Conservation (phyloP, 2,888 invertebrate genomes). For the Phasia obesa region DNA sequence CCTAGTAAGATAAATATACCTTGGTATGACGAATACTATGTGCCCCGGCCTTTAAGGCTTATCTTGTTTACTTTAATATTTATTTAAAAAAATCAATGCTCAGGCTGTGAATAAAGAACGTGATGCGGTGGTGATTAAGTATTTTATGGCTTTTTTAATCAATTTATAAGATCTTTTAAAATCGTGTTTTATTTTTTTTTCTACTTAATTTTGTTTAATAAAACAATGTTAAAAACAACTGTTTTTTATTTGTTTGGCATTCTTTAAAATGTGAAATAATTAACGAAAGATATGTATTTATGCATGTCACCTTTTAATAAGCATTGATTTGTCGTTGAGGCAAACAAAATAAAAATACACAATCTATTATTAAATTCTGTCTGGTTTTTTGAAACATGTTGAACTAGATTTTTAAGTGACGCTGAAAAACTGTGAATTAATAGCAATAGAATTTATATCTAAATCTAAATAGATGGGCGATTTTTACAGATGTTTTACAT, state of each 20-base stretch:
- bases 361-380: constrained; percentile 37
- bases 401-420: neutral
- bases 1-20: too few relatives aligned
- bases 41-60: too few relatives aligned
- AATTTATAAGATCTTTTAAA: too few relatives aligned
- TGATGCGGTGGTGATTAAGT: too few relatives aligned
- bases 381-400: constrained; percentile 52
- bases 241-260: constrained; percentile 24
- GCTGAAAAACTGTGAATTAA: neutral
- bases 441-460: neutral
- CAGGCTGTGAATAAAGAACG: too few relatives aligned
- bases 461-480: neutral
- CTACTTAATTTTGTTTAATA: neutral
- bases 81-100: too few relatives aligned
- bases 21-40: too few relatives aligned
- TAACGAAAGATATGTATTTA: constrained; percentile 23
- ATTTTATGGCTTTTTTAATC: too few relatives aligned
- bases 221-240: neutral
- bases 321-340: neutral
- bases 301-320: constrained; percentile 9
- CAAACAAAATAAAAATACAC: neutral
- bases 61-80: too few relatives aligned
- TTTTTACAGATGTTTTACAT: too few relatives aligned
- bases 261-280: constrained; percentile 32
- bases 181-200: too few relatives aligned